phyloP scores from a whole-genome alignment of 2,113 vertebrate species.

The Caretta caretta region DNA sequence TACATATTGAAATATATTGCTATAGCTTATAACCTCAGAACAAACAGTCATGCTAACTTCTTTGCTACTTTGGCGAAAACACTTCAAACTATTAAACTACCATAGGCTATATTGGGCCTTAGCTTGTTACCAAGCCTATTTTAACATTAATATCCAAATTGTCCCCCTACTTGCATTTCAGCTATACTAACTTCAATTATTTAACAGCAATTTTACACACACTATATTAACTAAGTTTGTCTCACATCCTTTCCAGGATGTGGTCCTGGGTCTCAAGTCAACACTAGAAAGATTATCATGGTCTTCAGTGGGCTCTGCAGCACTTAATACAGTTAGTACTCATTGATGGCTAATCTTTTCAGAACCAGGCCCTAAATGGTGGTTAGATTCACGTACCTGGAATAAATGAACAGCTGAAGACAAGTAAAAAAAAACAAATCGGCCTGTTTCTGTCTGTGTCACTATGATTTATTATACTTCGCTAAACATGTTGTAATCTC shows the following conservation, averaged over 20 bases:
- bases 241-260: background rate
- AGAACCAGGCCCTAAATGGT: background rate
- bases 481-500: background rate
- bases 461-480: background rate
- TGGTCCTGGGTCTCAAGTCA: background rate
- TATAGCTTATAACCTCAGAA: background rate
- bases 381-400: background rate
- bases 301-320: background rate
- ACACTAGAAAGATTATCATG: background rate
- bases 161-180: background rate
- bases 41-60: too few relatives aligned
- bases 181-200: background rate
- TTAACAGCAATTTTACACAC: background rate
- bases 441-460: background rate
- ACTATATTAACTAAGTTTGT: background rate
- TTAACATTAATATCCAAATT: background rate
- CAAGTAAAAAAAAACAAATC: background rate
- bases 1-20: background rate
- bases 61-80: background rate
- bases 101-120: background rate
- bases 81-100: background rate
- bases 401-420: background rate
- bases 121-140: background rate
- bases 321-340: background rate
- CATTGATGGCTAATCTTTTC: background rate